phyloP scores from a whole-genome alignment of 1,140 invertebrate genomes.

The Yoshiicerus persimilis region DNA sequence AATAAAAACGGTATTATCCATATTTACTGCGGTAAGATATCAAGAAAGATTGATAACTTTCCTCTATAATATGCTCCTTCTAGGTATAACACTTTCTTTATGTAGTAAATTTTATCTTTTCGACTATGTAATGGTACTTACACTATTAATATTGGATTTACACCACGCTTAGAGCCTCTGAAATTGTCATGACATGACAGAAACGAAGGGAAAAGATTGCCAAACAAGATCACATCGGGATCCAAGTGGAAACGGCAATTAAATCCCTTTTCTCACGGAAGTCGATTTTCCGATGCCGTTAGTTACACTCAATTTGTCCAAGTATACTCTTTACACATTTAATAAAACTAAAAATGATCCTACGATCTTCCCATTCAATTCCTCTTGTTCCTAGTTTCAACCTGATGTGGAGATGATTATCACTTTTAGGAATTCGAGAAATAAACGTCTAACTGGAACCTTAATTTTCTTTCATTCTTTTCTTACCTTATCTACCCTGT shows the following conservation, averaged over 20 bases:
- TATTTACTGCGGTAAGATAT: background rate
- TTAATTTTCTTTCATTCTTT: too few relatives aligned
- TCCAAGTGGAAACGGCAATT: background rate
- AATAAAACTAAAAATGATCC: too few relatives aligned
- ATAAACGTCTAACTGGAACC: too few relatives aligned
- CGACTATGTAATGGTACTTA: background rate
- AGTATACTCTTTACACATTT: background rate
- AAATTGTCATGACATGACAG: slow-evolving; percentile 12
- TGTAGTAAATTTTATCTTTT: background rate
- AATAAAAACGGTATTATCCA: background rate
- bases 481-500: too few relatives aligned
- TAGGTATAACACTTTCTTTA: background rate
- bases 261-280: background rate
- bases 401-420: too few relatives aligned
- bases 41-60: background rate
- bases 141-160: slow-evolving; percentile 12
- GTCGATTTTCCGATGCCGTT: background rate
- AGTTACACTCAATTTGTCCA: background rate
- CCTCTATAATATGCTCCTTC: background rate
- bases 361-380: too few relatives aligned
- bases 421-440: too few relatives aligned
- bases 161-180: background rate
- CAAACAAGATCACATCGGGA: background rate
- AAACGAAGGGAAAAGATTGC: background rate
- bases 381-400: too few relatives aligned